Conservation (phyloP, 1,140 invertebrate genomes). For the Neuroterus valhalla region DNA sequence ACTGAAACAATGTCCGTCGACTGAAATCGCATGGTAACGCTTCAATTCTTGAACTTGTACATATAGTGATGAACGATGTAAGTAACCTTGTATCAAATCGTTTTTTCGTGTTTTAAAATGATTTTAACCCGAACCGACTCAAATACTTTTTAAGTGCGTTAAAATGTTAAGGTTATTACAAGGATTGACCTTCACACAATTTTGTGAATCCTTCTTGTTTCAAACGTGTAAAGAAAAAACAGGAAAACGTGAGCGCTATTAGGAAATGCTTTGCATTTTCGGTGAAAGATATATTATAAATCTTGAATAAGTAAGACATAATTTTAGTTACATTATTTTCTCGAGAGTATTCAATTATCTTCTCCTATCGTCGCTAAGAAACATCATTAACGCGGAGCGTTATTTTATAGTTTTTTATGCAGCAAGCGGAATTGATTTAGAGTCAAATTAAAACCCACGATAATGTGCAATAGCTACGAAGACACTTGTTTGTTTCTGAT, state of each 20-base stretch:
- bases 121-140: neutral
- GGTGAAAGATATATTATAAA: neutral
- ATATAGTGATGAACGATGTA: conserved; percentile 4
- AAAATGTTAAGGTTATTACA: neutral
- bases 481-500: neutral
- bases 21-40: conserved; percentile 2
- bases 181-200: neutral
- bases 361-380: neutral
- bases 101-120: neutral
- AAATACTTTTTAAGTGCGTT: neutral
- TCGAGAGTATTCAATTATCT: neutral
- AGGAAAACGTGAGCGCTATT: too few species aligned
- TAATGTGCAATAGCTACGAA: conserved; percentile 18
- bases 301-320: neutral
- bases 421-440: neutral
- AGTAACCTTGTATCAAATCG: neutral
- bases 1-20: neutral
- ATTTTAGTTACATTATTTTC: neutral
- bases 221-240: too few species aligned
- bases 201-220: neutral
- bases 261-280: too few species aligned
- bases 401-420: neutral
- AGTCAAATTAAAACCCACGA: neutral
- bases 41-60: neutral
- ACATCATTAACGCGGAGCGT: neutral